These are phyloP conservation scores for Brotula barbata DNA, from an alignment of 2,797 vertebrate species.

Conservation along the genomic window DNA sequence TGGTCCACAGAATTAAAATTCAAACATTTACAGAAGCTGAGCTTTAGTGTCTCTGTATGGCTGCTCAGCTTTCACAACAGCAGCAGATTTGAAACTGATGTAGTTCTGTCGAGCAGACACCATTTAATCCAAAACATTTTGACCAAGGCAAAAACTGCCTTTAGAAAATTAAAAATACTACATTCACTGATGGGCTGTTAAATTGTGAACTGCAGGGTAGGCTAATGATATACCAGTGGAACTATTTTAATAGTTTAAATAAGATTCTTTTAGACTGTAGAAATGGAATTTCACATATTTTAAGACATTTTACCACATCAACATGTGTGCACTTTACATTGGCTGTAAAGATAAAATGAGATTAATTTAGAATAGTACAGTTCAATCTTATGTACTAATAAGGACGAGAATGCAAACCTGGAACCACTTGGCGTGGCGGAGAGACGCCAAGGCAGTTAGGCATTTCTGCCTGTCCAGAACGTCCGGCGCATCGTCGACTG, in stretches of 20 bases:
- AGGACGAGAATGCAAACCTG: conserved; percentile 99
- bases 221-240: too few relatives aligned
- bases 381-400: conserved; percentile 82
- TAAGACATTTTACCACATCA: conserved; percentile 16
- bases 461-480: conserved; percentile 99
- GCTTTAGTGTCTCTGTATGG: background rate
- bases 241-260: too few relatives aligned
- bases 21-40: too few relatives aligned
- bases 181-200: background rate
- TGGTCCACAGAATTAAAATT: background rate
- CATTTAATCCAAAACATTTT: background rate
- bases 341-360: conserved; percentile 34
- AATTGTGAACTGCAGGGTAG: background rate
- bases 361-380: conserved; percentile 54
- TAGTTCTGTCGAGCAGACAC: conserved; percentile 29
- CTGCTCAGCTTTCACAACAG: background rate
- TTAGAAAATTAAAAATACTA: conserved; percentile 24
- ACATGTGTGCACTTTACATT: conserved; percentile 30
- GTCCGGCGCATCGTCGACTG: conserved; percentile 95
- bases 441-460: conserved; percentile 99
- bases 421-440: conserved; percentile 99
- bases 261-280: too few relatives aligned
- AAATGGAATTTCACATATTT: conserved; percentile 13
- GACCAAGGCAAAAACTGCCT: conserved; percentile 2
- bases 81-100: conserved; percentile 27